A percentile compares a stretch with the other conserved stretches of the same genome.
Evolutionary conservation across 2,113 vertebrate species (phyloP).

Genomic region (Melanerpes aurifrons): DNA sequence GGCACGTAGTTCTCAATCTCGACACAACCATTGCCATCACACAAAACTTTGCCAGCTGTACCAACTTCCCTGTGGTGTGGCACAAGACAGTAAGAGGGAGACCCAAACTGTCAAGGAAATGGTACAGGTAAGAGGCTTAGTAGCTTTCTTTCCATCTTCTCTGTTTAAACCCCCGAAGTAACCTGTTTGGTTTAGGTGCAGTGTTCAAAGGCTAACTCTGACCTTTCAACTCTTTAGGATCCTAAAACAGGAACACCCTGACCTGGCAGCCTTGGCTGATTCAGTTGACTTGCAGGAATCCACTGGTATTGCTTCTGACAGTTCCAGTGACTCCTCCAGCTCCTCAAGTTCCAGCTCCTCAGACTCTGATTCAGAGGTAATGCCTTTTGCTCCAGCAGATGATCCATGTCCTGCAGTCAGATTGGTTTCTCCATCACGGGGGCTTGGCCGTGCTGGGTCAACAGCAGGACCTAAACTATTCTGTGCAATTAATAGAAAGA

Average conservation of each 20-base stretch:
- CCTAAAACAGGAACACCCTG: conserved; percentile 91
- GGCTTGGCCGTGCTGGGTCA: not conserved
- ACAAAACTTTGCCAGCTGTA: conserved; percentile 96
- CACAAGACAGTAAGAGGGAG: conserved; percentile 98
- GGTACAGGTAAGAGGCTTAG: conserved; percentile 89
- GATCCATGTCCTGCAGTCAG: not conserved
- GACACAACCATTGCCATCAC: conserved; percentile 96
- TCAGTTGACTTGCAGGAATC: conserved; percentile 96
- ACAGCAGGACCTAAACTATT: not conserved
- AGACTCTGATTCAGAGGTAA: conserved; percentile 91
- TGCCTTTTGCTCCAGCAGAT: not conserved
- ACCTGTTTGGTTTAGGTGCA: accelerated
- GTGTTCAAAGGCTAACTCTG: not conserved
- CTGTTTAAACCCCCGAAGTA: not conserved
- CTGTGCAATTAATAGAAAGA: not conserved
- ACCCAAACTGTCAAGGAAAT: conserved; percentile 96
- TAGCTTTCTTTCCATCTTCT: not conserved
- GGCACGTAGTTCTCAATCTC: conserved; percentile 97
- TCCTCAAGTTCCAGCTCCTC: conserved; percentile 96
- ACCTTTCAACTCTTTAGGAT: conserved; percentile 70
- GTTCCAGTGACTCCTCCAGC: conserved; percentile 96
- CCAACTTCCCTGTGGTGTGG: conserved; percentile 99
- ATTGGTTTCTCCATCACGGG: not conserved
- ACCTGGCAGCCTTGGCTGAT: conserved; percentile 90
- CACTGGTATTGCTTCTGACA: conserved; percentile 96